These are phyloP conservation scores for Folsomia candida DNA, from an alignment of 2,888 invertebrate species.

Conservation along the genomic window DNA sequence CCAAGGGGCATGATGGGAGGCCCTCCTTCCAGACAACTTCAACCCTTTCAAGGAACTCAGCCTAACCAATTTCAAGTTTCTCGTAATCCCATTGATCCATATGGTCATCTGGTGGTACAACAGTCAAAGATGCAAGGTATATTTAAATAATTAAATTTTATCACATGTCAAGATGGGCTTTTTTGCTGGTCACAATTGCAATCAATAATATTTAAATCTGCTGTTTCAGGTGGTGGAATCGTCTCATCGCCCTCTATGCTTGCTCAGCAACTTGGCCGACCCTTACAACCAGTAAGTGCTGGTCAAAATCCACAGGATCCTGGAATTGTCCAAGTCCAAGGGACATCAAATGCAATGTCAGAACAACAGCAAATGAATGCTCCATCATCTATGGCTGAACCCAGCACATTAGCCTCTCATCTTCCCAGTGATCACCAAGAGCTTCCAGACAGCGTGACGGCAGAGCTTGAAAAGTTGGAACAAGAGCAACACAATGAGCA, in stretches of 20 bases:
- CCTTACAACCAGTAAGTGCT: conserved; percentile 28
- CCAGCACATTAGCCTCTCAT: conserved; percentile 7
- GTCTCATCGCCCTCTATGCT: conserved; percentile 45
- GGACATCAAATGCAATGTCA: conserved; percentile 16
- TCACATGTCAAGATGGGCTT: no score
- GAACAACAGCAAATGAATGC: conserved; percentile 4
- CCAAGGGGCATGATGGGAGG: not conserved
- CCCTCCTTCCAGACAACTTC: conserved; percentile 38
- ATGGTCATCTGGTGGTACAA: conserved; percentile 57
- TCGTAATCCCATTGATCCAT: conserved; percentile 54
- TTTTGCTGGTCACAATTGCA: no score
- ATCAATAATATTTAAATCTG: not conserved
- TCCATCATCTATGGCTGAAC: conserved; percentile 4
- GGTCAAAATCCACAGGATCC: conserved; percentile 3
- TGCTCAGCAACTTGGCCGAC: conserved; percentile 46
- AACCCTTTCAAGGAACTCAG: conserved; percentile 1
- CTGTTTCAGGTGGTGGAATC: conserved; percentile 14
- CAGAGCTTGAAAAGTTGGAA: conserved; percentile 68
- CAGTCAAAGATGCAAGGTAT: conserved; percentile 35
- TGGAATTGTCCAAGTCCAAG: conserved; percentile 8
- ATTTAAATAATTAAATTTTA: not conserved
- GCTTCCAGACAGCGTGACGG: conserved; percentile 67
- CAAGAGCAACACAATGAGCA: conserved; percentile 62
- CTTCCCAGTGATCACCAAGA: conserved; percentile 53
- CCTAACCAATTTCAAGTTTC: conserved; percentile 38